Percentiles rank a stretch among this genome's conserved stretches.
phyloP scores from a whole-genome alignment of 2,113 vertebrate species.

The Zingel zingel region DNA sequence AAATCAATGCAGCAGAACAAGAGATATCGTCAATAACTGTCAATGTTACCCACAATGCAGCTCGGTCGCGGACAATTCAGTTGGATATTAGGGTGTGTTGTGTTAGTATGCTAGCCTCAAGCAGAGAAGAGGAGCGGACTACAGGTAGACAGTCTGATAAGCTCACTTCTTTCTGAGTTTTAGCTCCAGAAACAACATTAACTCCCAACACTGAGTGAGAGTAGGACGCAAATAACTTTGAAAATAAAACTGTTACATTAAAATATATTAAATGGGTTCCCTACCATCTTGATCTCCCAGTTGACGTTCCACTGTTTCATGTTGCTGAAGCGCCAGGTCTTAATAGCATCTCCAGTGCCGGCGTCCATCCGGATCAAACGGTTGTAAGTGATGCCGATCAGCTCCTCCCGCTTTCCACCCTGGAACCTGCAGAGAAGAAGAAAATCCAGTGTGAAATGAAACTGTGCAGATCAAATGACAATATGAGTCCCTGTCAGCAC shows the following conservation, averaged over 20 bases:
- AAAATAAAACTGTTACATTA: background rate
- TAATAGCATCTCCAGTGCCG: slow-evolving; percentile 94
- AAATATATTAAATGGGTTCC: background rate
- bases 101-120: background rate
- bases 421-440: slow-evolving; percentile 88
- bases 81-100: background rate
- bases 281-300: slow-evolving; percentile 99
- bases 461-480: background rate
- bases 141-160: background rate
- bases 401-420: slow-evolving; percentile 96
- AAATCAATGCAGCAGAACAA: background rate
- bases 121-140: background rate
- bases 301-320: slow-evolving; percentile 99
- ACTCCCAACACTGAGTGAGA: background rate
- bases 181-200: background rate
- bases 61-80: background rate
- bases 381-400: slow-evolving; percentile 98
- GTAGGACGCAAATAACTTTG: too few relatives aligned
- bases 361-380: slow-evolving; percentile 97
- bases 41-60: slow-evolving; percentile 1
- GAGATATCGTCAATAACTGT: background rate
- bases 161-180: background rate
- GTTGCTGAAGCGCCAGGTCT: slow-evolving; percentile 99
- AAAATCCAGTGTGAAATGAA: background rate
- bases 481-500: background rate